Evolutionary conservation across 2,888 invertebrate species (phyloP).

Genomic region (Lobophora halterata): DNA sequence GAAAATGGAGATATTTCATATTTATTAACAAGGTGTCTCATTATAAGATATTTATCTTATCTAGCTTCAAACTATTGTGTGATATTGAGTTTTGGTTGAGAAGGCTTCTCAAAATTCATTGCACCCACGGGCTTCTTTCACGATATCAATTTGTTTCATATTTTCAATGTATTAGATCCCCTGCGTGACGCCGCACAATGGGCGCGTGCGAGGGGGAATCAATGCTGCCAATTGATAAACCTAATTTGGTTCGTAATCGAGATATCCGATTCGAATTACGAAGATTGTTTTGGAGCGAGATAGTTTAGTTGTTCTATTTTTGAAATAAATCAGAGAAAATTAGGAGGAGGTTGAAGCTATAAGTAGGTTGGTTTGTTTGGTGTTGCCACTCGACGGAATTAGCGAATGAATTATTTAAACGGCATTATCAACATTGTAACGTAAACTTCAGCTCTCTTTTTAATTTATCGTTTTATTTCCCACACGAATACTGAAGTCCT

Average conservation of each 20-base stretch:
- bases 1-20: too few species aligned
- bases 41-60: too few species aligned
- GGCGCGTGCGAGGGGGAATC: slow-evolving; percentile 44
- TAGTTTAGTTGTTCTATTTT: too few species aligned
- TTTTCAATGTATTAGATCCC: slow-evolving; percentile 46
- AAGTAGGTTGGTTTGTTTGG: too few species aligned
- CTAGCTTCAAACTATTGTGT: too few species aligned
- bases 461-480: slow-evolving; percentile 5
- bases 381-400: too few species aligned
- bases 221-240: slow-evolving; percentile 53
- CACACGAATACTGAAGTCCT: slow-evolving; percentile 21
- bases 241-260: slow-evolving; percentile 27
- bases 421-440: not conserved
- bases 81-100: too few species aligned
- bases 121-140: slow-evolving; percentile 52
- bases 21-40: too few species aligned
- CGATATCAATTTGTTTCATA: slow-evolving; percentile 54
- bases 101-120: slow-evolving; percentile 23
- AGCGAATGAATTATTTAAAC: too few species aligned
- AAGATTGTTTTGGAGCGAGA: not conserved
- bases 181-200: slow-evolving; percentile 33
- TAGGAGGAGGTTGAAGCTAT: too few species aligned
- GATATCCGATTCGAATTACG: slow-evolving; percentile 15
- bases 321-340: too few species aligned
- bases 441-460: too few species aligned